phyloP scores from a whole-genome alignment of 2,113 vertebrate species.

The Thalassarche chlororhynchos region DNA sequence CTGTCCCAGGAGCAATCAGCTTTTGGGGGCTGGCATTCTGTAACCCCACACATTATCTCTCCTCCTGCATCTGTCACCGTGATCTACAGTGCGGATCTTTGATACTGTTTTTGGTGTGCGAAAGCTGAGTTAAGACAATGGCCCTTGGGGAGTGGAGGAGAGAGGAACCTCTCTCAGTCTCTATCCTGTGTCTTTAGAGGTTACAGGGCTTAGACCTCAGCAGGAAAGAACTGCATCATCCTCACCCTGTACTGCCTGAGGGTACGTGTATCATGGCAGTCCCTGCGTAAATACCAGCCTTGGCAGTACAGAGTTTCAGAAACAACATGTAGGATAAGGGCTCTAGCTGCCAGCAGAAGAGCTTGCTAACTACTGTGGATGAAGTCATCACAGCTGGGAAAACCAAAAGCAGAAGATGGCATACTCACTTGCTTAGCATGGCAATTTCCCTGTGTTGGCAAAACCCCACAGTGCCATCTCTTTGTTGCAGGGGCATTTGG shows the following conservation, averaged over 20 bases:
- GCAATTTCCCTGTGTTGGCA: neutral
- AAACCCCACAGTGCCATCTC: neutral
- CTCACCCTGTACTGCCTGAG: neutral
- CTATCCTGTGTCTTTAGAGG: neutral
- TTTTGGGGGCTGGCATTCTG: neutral
- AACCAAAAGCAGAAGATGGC: neutral
- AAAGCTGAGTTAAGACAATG: neutral
- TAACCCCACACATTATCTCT: neutral
- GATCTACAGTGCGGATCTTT: neutral
- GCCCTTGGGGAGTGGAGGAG: neutral
- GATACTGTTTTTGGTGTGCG: neutral
- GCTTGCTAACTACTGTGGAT: neutral
- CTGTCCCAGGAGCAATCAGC: neutral
- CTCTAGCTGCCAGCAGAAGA: neutral
- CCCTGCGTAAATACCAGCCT: neutral
- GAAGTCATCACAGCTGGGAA: neutral
- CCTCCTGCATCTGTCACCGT: neutral
- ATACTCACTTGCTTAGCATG: neutral
- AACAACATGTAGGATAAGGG: neutral
- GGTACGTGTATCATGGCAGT: neutral
- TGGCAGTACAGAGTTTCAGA: neutral
- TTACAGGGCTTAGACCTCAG: neutral
- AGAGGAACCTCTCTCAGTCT: neutral
- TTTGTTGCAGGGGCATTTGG: neutral
- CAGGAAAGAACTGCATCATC: neutral